Conservation (phyloP, 2,888 invertebrate species). For the Pammene fasciana region DNA sequence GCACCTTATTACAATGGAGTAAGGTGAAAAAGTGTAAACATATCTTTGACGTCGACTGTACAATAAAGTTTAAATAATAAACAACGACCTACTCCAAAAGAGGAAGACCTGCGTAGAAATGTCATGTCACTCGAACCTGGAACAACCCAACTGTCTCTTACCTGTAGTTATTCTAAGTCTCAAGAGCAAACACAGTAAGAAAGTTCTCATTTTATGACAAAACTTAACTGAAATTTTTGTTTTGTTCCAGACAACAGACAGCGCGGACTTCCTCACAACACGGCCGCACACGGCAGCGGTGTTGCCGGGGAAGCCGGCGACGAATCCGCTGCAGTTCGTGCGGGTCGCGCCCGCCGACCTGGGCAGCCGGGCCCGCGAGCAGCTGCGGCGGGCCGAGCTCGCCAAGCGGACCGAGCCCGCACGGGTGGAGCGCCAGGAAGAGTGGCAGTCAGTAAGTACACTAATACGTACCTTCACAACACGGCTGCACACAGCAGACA, state of each 20-base stretch:
- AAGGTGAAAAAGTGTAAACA: no score
- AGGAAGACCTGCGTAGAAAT: no score
- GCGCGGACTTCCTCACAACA: conserved; percentile 79
- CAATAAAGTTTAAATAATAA: no score
- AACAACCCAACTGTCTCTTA: no score
- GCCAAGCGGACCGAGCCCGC: conserved; percentile 92
- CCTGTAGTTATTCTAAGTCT: no score
- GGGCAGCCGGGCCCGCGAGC: conserved; percentile 92
- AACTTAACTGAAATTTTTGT: conserved; percentile 28
- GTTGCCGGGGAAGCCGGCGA: conserved; percentile 91
- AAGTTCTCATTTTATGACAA: background rate
- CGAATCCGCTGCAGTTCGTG: conserved; percentile 94
- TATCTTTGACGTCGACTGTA: no score
- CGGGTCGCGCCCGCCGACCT: conserved; percentile 94
- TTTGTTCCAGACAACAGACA: conserved; percentile 74
- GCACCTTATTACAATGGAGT: no score
- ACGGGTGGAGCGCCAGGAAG: conserved; percentile 92
- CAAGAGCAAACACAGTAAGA: no score
- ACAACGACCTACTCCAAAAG: no score
- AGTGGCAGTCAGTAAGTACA: conserved; percentile 93
- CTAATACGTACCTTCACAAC: background rate
- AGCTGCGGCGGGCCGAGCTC: conserved; percentile 92
- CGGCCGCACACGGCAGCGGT: conserved; percentile 84
- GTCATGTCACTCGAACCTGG: no score
- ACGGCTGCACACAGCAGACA: background rate